Evolutionary conservation across 2,113 vertebrate genomes (phyloP), one percentile per base, ranked within the genome.

Genomic region (Conger conger): DNA sequence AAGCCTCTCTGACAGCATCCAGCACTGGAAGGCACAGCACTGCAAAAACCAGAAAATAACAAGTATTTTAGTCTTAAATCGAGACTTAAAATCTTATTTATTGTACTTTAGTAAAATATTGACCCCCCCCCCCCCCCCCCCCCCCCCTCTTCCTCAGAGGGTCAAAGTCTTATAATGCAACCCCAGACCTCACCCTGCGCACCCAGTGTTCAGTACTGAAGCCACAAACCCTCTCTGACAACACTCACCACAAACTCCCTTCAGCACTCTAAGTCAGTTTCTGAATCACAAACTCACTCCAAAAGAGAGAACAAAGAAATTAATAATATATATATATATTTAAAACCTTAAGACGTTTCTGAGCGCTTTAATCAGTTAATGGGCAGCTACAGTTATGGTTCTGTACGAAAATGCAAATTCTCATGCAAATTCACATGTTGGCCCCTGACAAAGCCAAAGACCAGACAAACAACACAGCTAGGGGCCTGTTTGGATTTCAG

Each of bases 141-240:
- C 1, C 27, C 13, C 54, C 57, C 57, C 4, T 63, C 9, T 8
- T 23, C 57, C 57, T 63, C 23, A 63, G 57, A 63, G 57, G 57
- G 2, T 27, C 45, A 50, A 50, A 27, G 17, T 27, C 57, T 63
- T 8, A 63, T 63, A 13, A 50, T 50, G 11, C 45, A 50, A 50
- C 57, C 18, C 57, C 18, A 4, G 20, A 20, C 23, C 18, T 20
- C 2, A 18, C 57, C 57, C 57, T 27, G 57, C 23, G 30, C 81
- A 82, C 86, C 91, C 82, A 83, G 89, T 91, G 89, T 87, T 83
- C 86, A 30, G 8, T 27, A 86, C 87, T 88, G 27, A 63, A 27
- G 57, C 23, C 57, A 20, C 57, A 8, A n/a, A 63, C 27, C 57
- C 18, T 3, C 87, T 87, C 27, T n/a, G 20, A n/a, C 68, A 73